These are phyloP conservation scores for Eupithecia pulchellata DNA, from an alignment of 2,888 invertebrate genomes.

Conservation along the genomic window DNA sequence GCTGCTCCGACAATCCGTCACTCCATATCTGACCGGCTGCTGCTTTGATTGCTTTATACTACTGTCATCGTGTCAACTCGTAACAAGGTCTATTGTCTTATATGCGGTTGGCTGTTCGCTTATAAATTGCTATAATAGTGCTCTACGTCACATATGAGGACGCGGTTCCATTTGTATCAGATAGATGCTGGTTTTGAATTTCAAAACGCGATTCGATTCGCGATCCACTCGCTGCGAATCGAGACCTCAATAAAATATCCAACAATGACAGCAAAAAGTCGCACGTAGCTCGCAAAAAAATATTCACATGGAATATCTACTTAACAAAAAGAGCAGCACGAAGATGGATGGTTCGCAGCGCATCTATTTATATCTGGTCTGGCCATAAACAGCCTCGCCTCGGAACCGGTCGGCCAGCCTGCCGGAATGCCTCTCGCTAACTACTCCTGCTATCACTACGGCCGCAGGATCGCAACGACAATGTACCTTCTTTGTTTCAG, in stretches of 20 bases:
- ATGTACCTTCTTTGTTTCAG: slow-evolving; percentile 66
- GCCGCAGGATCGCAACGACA: slow-evolving; percentile 69
- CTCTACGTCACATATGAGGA: slow-evolving; percentile 55
- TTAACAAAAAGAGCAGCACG: slow-evolving; percentile 67
- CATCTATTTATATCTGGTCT: slow-evolving; percentile 83
- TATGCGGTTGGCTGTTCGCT: slow-evolving; percentile 52
- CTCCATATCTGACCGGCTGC: slow-evolving; percentile 59
- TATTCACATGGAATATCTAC: slow-evolving; percentile 44
- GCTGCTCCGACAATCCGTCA: slow-evolving; percentile 60
- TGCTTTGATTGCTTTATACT: slow-evolving; percentile 68
- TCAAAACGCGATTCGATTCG: slow-evolving; percentile 25
- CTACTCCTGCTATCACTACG: slow-evolving; percentile 64
- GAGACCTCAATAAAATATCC: slow-evolving; percentile 32
- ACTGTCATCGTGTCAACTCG: slow-evolving; percentile 59
- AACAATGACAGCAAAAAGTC: slow-evolving; percentile 33
- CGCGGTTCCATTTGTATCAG: slow-evolving; percentile 56
- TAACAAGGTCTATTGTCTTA: slow-evolving; percentile 68
- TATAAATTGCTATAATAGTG: slow-evolving; percentile 61
- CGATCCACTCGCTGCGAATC: slow-evolving; percentile 19
- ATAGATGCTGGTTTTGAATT: slow-evolving; percentile 24
- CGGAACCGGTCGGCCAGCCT: slow-evolving; percentile 78
- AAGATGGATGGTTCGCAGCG: slow-evolving; percentile 77
- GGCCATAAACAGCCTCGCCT: slow-evolving; percentile 76
- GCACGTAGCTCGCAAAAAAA: slow-evolving; percentile 39
- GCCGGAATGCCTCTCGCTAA: slow-evolving; percentile 78